A percentile compares a stretch with the other conserved stretches of the same genome.
Conservation (phyloP, 2,113 vertebrate genomes). For the Rhinoderma darwinii region DNA sequence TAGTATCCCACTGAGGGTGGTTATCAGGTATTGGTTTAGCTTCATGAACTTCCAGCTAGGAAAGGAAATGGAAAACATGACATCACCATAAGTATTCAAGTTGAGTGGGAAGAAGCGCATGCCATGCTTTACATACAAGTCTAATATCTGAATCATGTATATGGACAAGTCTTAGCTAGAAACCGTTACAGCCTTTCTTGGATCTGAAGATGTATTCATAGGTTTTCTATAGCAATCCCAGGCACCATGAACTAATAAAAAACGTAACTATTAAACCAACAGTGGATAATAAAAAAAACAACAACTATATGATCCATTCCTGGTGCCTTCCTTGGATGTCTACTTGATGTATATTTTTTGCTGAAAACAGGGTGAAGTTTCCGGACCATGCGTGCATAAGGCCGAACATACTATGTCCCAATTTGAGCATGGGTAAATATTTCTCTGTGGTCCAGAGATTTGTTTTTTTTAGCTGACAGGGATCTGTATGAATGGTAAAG, state of each 20-base stretch:
- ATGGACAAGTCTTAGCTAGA: not conserved
- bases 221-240: not conserved
- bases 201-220: not conserved
- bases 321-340: not conserved
- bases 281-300: too few species aligned
- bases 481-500: not conserved
- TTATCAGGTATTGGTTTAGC: conserved; percentile 97
- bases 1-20: conserved; percentile 98
- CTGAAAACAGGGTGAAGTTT: not conserved
- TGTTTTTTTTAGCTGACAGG: too few species aligned
- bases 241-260: too few species aligned
- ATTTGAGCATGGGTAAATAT: too few species aligned
- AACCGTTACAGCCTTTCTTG: too few species aligned
- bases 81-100: not conserved
- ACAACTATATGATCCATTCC: not conserved
- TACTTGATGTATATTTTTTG: not conserved
- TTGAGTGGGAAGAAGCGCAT: not conserved
- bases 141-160: not conserved
- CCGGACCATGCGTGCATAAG: not conserved
- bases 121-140: not conserved
- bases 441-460: too few species aligned
- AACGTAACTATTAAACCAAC: too few species aligned
- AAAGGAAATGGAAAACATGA: conserved; percentile 16
- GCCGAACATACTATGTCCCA: not conserved
- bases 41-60: conserved; percentile 95